A percentile compares a stretch with the other conserved stretches of the same genome.
Evolutionary conservation across 2,888 invertebrate species (phyloP).

Genomic region (Heliothis peltigera): DNA sequence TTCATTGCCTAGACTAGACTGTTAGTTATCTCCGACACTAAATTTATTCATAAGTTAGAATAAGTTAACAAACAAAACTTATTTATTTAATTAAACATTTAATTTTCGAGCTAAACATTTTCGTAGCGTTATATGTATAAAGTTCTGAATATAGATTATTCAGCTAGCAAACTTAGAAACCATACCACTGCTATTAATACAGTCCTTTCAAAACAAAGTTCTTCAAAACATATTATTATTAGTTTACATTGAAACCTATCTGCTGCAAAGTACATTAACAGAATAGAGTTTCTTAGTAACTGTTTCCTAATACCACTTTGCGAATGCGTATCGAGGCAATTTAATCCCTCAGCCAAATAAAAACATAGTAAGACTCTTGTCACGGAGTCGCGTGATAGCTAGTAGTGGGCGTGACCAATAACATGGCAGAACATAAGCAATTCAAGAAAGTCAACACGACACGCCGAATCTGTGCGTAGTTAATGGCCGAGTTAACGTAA

Average conservation of each 20-base stretch:
- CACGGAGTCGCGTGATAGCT: conserved; percentile 59
- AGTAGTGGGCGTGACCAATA: conserved; percentile 63
- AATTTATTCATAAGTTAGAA: conserved; percentile 22
- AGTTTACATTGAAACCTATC: conserved; percentile 15
- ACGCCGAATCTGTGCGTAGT: conserved; percentile 79
- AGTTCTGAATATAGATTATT: too few species aligned
- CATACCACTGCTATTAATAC: too few species aligned
- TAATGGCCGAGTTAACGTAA: conserved; percentile 88
- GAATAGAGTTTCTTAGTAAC: conserved; percentile 10
- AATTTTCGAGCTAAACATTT: too few species aligned
- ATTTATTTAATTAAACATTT: conserved; percentile 16
- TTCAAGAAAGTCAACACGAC: conserved; percentile 81
- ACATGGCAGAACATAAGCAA: conserved; percentile 66
- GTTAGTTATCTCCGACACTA: conserved; percentile 26
- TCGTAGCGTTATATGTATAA: too few species aligned
- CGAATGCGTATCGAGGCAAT: conserved; percentile 26
- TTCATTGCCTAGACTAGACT: conserved; percentile 27
- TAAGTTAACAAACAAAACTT: conserved; percentile 12
- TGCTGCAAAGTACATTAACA: conserved; percentile 16
- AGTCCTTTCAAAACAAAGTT: too few species aligned
- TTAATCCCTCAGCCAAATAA: conserved; percentile 32
- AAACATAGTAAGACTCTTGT: conserved; percentile 51
- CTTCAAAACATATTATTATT: background rate
- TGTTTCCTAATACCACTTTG: conserved; percentile 17
- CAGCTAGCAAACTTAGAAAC: too few species aligned